These are phyloP conservation scores for Peribatodes rhomboidaria DNA, from an alignment of 2,888 invertebrate genomes.

Conservation along the genomic window DNA sequence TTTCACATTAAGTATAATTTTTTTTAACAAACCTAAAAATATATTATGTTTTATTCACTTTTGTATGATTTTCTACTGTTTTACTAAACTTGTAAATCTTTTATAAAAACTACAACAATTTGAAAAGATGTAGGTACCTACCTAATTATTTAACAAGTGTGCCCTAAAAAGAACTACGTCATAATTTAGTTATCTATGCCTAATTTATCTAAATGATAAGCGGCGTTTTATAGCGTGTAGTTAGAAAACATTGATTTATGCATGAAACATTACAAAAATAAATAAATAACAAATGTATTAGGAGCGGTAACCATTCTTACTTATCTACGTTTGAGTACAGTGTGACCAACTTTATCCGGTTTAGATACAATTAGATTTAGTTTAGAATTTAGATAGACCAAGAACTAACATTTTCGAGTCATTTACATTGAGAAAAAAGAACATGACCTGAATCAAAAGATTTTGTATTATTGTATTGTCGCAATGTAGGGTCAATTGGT, in stretches of 20 bases:
- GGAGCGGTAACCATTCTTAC: no score
- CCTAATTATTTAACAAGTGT: slow-evolving; percentile 8
- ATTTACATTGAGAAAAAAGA: no score
- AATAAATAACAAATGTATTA: no score
- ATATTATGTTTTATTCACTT: slow-evolving; percentile 18
- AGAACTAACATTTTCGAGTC: no score
- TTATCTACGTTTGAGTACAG: no score
- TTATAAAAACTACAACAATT: slow-evolving; percentile 59
- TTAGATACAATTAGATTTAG: no score
- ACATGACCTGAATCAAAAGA: no score
- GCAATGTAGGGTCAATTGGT: no score
- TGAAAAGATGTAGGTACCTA: not conserved
- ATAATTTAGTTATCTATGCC: not conserved
- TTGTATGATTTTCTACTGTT: slow-evolving; percentile 1
- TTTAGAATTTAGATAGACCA: no score
- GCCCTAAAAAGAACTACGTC: slow-evolving; percentile 1
- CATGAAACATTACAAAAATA: not conserved
- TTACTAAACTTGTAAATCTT: slow-evolving; percentile 57
- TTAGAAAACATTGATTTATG: not conserved
- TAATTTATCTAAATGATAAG: slow-evolving; percentile 6
- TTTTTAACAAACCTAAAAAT: slow-evolving; percentile 3
- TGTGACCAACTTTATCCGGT: no score
- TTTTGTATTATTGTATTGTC: no score
- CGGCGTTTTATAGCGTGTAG: not conserved
- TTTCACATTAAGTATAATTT: not conserved